phyloP scores from a whole-genome alignment of 2,888 invertebrate genomes.

The Zootermopsis nevadensis region DNA sequence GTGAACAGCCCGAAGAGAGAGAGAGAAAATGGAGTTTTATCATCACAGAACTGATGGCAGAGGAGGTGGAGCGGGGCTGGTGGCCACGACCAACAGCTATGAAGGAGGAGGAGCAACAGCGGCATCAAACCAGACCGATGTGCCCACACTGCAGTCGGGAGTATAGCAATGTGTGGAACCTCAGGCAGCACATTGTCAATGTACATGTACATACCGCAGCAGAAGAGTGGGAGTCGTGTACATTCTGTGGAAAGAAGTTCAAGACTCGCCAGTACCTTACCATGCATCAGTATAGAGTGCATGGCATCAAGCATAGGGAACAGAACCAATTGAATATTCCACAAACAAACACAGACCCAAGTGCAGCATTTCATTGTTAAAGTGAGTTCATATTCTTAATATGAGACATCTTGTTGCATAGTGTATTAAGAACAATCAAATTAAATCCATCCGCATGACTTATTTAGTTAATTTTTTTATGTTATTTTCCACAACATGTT shows the following conservation, averaged over 20 bases:
- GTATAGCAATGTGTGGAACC: slow-evolving; percentile 69
- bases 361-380: neutral
- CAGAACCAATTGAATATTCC: neutral
- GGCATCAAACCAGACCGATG: slow-evolving; percentile 54
- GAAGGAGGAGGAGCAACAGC: slow-evolving; percentile 10
- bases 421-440: no score
- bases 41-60: slow-evolving; percentile 31
- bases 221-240: slow-evolving; percentile 78
- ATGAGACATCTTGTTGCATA: no score
- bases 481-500: no score
- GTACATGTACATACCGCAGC: slow-evolving; percentile 70
- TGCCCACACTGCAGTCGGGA: slow-evolving; percentile 59
- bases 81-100: neutral
- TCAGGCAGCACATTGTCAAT: slow-evolving; percentile 81
- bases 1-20: slow-evolving; percentile 6
- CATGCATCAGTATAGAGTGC: slow-evolving; percentile 80
- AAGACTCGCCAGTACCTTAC: slow-evolving; percentile 82
- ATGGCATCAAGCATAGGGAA: slow-evolving; percentile 78
- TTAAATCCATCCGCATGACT: no score
- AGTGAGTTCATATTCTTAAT: neutral
- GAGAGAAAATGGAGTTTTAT: slow-evolving; percentile 41
- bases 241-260: slow-evolving; percentile 79
- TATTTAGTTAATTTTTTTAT: no score
- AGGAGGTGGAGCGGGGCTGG: slow-evolving; percentile 10
- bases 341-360: neutral